Percentiles rank a stretch among this genome's conserved stretches.
phyloP scores from a whole-genome alignment of 2,113 vertebrate species.

The Rissa tridactyla region DNA sequence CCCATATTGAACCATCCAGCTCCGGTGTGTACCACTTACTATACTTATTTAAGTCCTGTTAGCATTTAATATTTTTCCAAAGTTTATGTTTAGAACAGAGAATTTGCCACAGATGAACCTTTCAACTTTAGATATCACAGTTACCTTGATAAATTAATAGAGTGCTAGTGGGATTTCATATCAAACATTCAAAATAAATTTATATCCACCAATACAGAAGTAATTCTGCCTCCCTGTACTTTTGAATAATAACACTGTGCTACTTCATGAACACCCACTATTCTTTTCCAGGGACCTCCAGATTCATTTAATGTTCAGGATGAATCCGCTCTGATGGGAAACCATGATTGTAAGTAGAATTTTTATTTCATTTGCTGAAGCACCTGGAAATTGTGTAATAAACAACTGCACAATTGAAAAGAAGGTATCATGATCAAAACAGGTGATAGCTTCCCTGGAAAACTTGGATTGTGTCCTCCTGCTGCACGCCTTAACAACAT shows the following conservation, averaged over 20 bases:
- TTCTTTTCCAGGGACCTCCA: not conserved
- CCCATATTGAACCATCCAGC: not conserved
- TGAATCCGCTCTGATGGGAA: slow-evolving; percentile 9
- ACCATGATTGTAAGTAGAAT: not conserved
- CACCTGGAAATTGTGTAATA: slow-evolving; percentile 37
- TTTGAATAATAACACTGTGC: not conserved
- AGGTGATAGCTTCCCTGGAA: slow-evolving; percentile 24
- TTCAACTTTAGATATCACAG: not conserved
- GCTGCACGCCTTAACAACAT: not conserved
- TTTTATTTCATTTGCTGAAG: slow-evolving; percentile 37
- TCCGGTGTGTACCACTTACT: not conserved
- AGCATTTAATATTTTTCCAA: not conserved
- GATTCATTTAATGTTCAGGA: not conserved
- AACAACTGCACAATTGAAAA: slow-evolving; percentile 38
- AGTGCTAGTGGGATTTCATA: not conserved
- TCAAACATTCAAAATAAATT: not conserved
- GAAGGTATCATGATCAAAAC: slow-evolving; percentile 10
- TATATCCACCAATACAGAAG: not conserved
- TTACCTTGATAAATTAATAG: not conserved
- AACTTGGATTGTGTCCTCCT: not conserved
- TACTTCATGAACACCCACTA: not conserved
- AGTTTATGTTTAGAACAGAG: not conserved
- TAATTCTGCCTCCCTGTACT: not conserved
- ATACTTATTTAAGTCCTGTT: not conserved
- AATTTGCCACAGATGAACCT: not conserved